Evolutionary conservation across 2,113 vertebrate genomes (phyloP).

Genomic region (Nothobranchius furzeri): DNA sequence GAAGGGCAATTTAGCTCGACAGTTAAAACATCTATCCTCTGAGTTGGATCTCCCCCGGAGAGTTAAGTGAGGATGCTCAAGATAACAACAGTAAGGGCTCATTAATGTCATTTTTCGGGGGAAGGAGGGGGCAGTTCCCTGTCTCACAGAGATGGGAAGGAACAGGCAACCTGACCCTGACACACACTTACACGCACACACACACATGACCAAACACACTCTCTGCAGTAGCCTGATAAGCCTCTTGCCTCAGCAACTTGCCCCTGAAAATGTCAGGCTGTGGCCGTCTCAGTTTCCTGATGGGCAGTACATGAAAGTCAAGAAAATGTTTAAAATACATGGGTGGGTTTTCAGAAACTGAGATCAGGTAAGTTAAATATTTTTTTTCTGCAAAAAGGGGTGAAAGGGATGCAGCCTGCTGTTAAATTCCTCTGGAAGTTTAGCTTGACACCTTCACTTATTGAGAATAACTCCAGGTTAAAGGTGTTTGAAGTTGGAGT

Average conservation of each 20-base stretch:
- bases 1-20: slow-evolving; percentile 53
- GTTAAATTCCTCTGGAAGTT: slow-evolving; percentile 26
- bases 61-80: slow-evolving; percentile 58
- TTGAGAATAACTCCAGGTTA: neutral
- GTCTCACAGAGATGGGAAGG: slow-evolving; percentile 35
- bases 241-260: slow-evolving; percentile 51
- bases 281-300: slow-evolving; percentile 50
- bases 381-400: no score
- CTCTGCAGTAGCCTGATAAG: slow-evolving; percentile 67
- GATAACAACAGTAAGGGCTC: slow-evolving; percentile 63
- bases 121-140: slow-evolving; percentile 28
- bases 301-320: slow-evolving; percentile 35
- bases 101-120: slow-evolving; percentile 62
- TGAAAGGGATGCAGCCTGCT: no score
- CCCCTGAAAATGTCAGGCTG: slow-evolving; percentile 68
- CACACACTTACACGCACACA: neutral
- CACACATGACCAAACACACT: slow-evolving; percentile 19
- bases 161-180: slow-evolving; percentile 19
- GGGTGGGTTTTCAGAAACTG: slow-evolving; percentile 33
- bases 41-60: slow-evolving; percentile 61
- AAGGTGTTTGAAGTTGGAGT: no score
- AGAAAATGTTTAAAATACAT: slow-evolving; percentile 42
- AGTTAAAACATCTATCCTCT: slow-evolving; percentile 54
- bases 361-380: slow-evolving; percentile 49
- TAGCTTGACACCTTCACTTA: slow-evolving; percentile 26